Evolutionary conservation across 2,888 invertebrate species (phyloP), one percentile per base, ranked within the genome.

Genomic region (Temnothorax ravouxi): DNA sequence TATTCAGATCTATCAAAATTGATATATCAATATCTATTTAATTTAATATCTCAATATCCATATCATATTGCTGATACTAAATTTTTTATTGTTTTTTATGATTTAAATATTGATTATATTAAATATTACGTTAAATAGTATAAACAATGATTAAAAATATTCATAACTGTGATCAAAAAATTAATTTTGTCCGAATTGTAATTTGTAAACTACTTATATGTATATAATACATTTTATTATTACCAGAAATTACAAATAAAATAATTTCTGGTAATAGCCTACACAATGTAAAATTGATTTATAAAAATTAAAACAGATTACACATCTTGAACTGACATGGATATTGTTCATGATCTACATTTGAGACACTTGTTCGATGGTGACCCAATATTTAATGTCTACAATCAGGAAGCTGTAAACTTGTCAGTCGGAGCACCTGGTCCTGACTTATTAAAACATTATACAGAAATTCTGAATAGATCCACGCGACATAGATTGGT

Each of bases 381-480:
- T 0, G 89, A 93, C 62, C 91, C 93, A 2, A 89, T 93, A 72
- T 90, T 93, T 34, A 96, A 96, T 92, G 96, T 96, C 29, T 96
- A 96, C 86, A 93, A 95, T 4, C 88, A 93, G 6, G 91, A 92
- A 21, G 86, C 95, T 5, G 92, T 95, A 3, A 96, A 96, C 88
- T 92, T 96, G 38, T 95, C 95, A 1, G 96, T 96, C 0, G 96
- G 96, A 11, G 95, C 96, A 11, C 96, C 96, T 1, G 96, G 96
- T 0, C 95, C 96, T 1, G 96, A 96, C 89, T 90, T 96, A 6
- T 93, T 96, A 3, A 91, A 94, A 84, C 90, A 95, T 61, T 95
- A 96, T 83, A 93, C 94, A 29, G 93, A 95, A 15, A 94, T 95
- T 74, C 95, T 96, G 87, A 92, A 93, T 69, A 93, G 92, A 88